phyloP scores from a whole-genome alignment of 2,888 invertebrate genomes.

The Spicauda simplicius region DNA sequence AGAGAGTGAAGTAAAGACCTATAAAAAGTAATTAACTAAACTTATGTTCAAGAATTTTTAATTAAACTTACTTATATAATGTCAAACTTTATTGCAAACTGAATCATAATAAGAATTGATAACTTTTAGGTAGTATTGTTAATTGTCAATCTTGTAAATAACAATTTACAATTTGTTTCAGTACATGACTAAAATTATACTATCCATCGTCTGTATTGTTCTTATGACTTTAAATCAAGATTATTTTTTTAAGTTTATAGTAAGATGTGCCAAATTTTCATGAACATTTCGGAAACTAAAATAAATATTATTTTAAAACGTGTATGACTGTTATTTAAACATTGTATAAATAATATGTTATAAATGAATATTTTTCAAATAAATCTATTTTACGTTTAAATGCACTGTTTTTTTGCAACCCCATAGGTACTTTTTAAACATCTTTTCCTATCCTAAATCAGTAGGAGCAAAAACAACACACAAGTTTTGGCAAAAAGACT shows the following conservation, averaged over 20 bases:
- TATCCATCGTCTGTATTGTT: not conserved
- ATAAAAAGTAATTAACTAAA: no score
- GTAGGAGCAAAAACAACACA: not conserved
- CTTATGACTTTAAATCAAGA: conserved; percentile 22
- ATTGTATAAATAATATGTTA: not conserved
- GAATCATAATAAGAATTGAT: no score
- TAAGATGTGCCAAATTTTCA: conserved; percentile 40
- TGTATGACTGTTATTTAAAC: not conserved
- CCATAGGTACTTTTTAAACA: no score
- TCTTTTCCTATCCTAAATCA: no score
- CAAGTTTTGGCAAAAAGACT: not conserved
- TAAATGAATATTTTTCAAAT: not conserved
- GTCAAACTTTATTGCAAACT: no score
- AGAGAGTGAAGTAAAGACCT: no score
- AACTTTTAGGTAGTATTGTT: no score
- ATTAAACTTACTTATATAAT: no score
- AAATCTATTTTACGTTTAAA: not conserved
- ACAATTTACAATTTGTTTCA: not conserved
- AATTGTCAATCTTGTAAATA: not conserved
- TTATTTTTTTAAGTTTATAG: conserved; percentile 40
- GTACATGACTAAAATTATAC: not conserved
- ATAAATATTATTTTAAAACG: not conserved
- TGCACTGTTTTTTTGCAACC: no score
- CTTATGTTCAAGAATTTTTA: no score
- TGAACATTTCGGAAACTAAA: not conserved